These are phyloP conservation scores for Gymnarchus niloticus DNA, from an alignment of 2,113 vertebrate genomes.

Conservation along the genomic window DNA sequence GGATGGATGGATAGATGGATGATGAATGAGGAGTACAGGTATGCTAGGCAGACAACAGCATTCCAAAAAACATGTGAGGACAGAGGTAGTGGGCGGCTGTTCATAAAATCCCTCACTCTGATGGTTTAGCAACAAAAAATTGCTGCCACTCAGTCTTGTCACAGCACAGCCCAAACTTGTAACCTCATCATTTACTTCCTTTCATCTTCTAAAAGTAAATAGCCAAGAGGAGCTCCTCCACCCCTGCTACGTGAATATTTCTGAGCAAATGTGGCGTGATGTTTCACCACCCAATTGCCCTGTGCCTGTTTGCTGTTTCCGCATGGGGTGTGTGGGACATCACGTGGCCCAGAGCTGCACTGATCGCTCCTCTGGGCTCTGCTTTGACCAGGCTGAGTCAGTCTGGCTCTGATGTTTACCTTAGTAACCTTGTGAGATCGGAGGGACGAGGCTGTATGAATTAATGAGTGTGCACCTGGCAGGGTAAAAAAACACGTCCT, in stretches of 20 bases:
- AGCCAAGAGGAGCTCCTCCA: background rate
- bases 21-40: background rate
- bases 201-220: background rate
- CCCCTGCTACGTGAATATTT: background rate
- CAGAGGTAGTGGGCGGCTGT: background rate
- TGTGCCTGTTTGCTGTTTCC: background rate
- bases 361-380: background rate
- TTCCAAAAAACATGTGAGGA: background rate
- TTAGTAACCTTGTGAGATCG: conserved; percentile 11
- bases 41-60: background rate
- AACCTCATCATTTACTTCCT: background rate
- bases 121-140: background rate
- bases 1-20: background rate
- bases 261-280: conserved; percentile 38
- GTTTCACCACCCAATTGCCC: conserved; percentile 31
- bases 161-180: background rate
- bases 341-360: background rate
- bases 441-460: conserved; percentile 21
- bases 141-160: background rate
- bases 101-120: background rate
- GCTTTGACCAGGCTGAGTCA: background rate
- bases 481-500: background rate
- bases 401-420: conserved; percentile 26
- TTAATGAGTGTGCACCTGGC: conserved; percentile 29
- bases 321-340: background rate